phyloP scores from a whole-genome alignment of 2,113 vertebrate genomes.

The Paedocypris sp. region DNA sequence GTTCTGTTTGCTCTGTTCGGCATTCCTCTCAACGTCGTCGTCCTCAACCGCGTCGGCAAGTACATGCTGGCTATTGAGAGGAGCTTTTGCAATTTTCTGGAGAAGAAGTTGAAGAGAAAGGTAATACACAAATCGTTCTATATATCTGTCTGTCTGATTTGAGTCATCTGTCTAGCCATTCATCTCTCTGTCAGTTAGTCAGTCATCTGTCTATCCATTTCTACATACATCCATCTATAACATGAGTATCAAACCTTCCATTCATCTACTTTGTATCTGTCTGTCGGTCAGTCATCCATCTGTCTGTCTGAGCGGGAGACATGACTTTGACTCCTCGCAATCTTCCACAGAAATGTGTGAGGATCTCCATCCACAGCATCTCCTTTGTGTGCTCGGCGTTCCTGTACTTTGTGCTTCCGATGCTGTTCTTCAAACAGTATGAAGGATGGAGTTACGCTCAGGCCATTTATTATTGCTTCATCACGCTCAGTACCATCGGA shows the following conservation, averaged over 20 bases:
- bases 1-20: slow-evolving; percentile 80
- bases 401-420: slow-evolving; percentile 76
- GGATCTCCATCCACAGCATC: slow-evolving; percentile 60
- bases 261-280: too few species aligned
- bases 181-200: too few species aligned
- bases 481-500: slow-evolving; percentile 85
- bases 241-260: too few species aligned
- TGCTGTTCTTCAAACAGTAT: slow-evolving; percentile 64
- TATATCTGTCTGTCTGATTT: too few species aligned
- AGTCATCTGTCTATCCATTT: too few species aligned
- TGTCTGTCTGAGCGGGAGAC: too few species aligned
- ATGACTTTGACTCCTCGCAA: background rate
- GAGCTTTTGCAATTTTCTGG: slow-evolving; percentile 46
- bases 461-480: slow-evolving; percentile 82
- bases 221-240: too few species aligned
- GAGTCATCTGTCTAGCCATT: too few species aligned
- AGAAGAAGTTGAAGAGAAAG: slow-evolving; percentile 41
- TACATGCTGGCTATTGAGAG: slow-evolving; percentile 66
- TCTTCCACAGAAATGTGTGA: slow-evolving; percentile 56
- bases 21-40: slow-evolving; percentile 79
- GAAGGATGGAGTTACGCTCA: slow-evolving; percentile 77
- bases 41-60: slow-evolving; percentile 77
- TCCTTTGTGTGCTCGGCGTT: slow-evolving; percentile 58
- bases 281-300: too few species aligned
- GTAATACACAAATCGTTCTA: too few species aligned